These are phyloP conservation scores for Sarcophilus harrisii DNA, from an alignment of 2,797 vertebrate genomes.

Conservation along the genomic window DNA sequence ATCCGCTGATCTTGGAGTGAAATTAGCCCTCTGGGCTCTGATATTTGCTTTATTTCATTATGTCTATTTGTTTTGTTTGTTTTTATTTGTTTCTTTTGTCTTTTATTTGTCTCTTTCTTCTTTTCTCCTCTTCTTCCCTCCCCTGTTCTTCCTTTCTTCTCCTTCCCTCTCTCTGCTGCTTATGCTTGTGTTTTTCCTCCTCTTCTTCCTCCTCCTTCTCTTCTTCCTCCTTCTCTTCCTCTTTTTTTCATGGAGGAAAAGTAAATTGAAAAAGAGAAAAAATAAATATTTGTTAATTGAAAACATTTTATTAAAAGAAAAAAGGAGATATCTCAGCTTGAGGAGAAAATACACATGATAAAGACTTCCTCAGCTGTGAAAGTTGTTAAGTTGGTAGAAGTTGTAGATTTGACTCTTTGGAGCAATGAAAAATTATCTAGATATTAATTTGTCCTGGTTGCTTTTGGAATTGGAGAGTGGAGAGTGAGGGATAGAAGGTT, in stretches of 20 bases:
- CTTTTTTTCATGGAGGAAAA: neutral
- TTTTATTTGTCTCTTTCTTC: too few species aligned
- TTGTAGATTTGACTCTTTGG: neutral
- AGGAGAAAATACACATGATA: slow-evolving; percentile 21
- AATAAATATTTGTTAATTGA: neutral
- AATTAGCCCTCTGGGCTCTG: too few species aligned
- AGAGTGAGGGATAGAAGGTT: neutral
- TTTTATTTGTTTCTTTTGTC: neutral
- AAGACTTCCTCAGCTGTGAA: neutral
- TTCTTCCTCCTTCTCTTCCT: neutral
- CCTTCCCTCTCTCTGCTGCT: neutral
- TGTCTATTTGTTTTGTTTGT: neutral
- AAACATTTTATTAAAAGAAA: neutral
- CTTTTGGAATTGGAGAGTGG: neutral
- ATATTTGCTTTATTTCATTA: neutral
- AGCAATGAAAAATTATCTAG: neutral
- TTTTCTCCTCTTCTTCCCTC: neutral
- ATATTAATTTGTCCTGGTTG: neutral
- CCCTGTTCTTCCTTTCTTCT: neutral
- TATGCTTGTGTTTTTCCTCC: neutral
- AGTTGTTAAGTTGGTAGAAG: slow-evolving; percentile 6
- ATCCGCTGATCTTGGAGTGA: too few species aligned
- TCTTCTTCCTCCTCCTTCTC: too few species aligned
- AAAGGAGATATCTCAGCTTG: neutral
- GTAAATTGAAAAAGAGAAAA: neutral